phyloP scores from a whole-genome alignment of 2,797 vertebrate species.

The Cossypha caffra region DNA sequence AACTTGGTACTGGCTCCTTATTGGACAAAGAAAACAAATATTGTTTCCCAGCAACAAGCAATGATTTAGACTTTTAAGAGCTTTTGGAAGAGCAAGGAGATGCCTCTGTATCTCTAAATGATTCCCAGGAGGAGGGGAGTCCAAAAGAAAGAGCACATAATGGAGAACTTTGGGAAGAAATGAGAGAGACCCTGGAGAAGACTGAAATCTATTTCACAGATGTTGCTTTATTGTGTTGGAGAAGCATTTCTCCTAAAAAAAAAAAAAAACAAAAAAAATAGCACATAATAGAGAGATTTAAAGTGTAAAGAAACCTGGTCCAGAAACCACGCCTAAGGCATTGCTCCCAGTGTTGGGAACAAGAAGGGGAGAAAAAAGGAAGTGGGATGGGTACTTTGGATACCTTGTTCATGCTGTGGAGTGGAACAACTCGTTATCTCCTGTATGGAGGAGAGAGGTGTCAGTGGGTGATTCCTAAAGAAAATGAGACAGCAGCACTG shows the following conservation, averaged over 20 bases:
- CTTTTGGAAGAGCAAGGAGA: not conserved
- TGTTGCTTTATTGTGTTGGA: not conserved
- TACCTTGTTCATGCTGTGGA: not conserved
- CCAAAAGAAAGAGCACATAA: not conserved
- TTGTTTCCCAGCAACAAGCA: not conserved
- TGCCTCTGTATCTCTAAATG: not conserved
- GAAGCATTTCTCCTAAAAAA: not conserved
- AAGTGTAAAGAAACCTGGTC: not conserved
- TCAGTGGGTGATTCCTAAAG: fast-evolving
- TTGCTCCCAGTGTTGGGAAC: not conserved
- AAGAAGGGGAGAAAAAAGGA: not conserved
- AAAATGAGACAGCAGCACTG: not conserved
- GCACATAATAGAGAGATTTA: not conserved
- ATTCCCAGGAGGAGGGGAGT: not conserved
- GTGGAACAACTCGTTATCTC: not conserved
- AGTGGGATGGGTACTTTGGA: not conserved
- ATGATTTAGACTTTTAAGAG: not conserved
- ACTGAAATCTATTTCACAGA: not conserved
- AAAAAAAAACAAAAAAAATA: not conserved
- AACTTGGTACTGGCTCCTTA: not conserved
- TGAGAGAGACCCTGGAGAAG: not conserved
- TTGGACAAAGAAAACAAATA: not conserved
- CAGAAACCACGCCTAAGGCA: not conserved
- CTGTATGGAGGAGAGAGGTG: not conserved
- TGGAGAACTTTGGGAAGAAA: not conserved